phyloP scores from a whole-genome alignment of 1,140 invertebrate genomes.

The Nilaparvata lugens region DNA sequence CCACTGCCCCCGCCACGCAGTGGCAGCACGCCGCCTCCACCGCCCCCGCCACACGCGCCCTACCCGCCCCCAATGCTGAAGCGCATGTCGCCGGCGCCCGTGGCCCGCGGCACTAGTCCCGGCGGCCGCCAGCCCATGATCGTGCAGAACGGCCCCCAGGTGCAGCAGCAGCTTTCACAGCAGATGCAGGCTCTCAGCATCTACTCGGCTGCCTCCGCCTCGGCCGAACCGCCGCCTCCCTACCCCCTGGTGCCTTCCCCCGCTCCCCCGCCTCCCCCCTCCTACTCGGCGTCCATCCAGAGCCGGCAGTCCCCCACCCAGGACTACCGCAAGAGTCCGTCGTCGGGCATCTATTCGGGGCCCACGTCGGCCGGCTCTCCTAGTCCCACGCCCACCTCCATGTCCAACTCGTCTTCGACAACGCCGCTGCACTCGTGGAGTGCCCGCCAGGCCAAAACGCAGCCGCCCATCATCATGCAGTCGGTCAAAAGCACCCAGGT shows the following conservation, averaged over 20 bases:
- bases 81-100: constrained; percentile 71
- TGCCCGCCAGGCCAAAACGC: constrained; percentile 71
- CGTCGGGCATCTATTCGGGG: constrained; percentile 70
- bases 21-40: constrained; percentile 60
- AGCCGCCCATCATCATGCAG: constrained; percentile 92
- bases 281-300: constrained; percentile 75
- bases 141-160: constrained; percentile 69
- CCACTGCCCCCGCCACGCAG: constrained; percentile 38
- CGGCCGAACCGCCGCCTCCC: constrained; percentile 50
- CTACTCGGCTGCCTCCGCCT: constrained; percentile 34
- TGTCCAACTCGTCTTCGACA: constrained; percentile 62
- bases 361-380: constrained; percentile 70
- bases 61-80: constrained; percentile 70
- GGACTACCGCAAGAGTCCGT: constrained; percentile 65
- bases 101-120: constrained; percentile 64
- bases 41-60: constrained; percentile 53
- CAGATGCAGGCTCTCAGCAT: constrained; percentile 79
- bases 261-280: constrained; percentile 64
- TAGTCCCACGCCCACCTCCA: constrained; percentile 53
- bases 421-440: constrained; percentile 63
- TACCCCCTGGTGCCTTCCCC: constrained; percentile 53
- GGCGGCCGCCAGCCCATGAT: constrained; percentile 61
- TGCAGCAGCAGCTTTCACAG: constrained; percentile 73
- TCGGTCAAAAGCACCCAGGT: constrained; percentile 91
- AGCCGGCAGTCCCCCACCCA: constrained; percentile 78